phyloP scores from a whole-genome alignment of 2,797 vertebrate genomes.

The Anguilla marmorata region DNA sequence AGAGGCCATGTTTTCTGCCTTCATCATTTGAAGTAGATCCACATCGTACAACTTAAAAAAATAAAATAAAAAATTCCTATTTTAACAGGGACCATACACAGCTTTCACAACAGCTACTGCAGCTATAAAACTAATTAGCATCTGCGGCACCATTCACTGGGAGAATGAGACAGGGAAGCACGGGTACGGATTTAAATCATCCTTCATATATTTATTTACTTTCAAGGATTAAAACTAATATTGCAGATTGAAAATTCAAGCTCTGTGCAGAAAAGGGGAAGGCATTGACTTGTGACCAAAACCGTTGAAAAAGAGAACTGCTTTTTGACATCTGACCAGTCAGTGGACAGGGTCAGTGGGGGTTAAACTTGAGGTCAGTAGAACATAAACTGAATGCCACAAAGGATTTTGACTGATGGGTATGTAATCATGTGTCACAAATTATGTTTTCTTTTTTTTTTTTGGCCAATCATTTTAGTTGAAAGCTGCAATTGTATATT shows the following conservation, averaged over 20 bases:
- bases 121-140: background rate
- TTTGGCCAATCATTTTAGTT: background rate
- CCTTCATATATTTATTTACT: background rate
- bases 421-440: slow-evolving; percentile 43
- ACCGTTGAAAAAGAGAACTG: slow-evolving; percentile 45
- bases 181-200: background rate
- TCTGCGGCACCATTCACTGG: background rate
- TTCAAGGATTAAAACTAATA: background rate
- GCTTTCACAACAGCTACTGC: background rate
- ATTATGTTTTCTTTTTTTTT: slow-evolving; percentile 12
- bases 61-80: background rate
- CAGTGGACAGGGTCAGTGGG: slow-evolving; percentile 72
- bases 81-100: background rate
- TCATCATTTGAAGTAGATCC: slow-evolving; percentile 55
- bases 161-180: background rate
- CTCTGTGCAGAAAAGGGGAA: background rate
- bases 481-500: background rate
- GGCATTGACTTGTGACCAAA: background rate
- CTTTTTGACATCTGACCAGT: slow-evolving; percentile 73
- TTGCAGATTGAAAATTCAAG: background rate
- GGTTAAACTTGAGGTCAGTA: slow-evolving; percentile 69
- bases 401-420: slow-evolving; percentile 63
- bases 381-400: slow-evolving; percentile 76
- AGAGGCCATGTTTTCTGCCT: slow-evolving; percentile 55
- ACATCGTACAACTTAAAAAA: slow-evolving; percentile 66